Base-by-base conservation (phyloP, 2,888 invertebrate genomes). In the Eristalis pertinax region DNA sequence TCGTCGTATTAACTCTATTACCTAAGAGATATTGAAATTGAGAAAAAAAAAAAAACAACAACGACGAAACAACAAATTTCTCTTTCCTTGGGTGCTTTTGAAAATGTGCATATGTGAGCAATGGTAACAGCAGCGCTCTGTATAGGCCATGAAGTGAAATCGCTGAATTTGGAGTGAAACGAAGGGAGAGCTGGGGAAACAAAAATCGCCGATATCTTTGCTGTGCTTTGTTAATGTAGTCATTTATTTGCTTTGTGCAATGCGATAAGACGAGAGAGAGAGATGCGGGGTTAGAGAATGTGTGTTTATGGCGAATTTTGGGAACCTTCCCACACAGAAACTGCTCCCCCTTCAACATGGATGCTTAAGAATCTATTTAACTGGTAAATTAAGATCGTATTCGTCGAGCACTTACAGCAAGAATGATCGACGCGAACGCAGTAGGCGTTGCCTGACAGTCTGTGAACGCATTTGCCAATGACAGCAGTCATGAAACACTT, bases 1-100 rank as follows among this genome's bases (percentile, higher is more conserved):
- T 75, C 41, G 74, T 74, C 73, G 43, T 68, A 10, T 75, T 32
- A 22, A 13, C 15, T n/a, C n/a, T 81, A 74, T 86, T 83, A 83
- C 75, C 78, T 79, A 86, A 86, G 82, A 83, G 82, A 83, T 82
- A 77, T 78, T 83, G 70, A 83, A 86, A 86, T 85, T 85, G 68
- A n/a, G 68, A 38, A 38, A 10, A 38, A 38, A 11, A 13, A 38
- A 32, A 32, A 8, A 29, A n/a, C n/a, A n/a, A 32, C 4, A 32
- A 2, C 29, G 32, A 19, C 43, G 43, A 43, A 43, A 43, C 19
- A 43, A 43, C 43, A 77, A 86, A 82, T 86, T 86, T 86, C 86
- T 86, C 86, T 86, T 86, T 82, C 69, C 35, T 82, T 72, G 78
- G 72, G 73, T 69, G 62, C 22, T 58, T 11, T 82, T 82, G 60